These are phyloP conservation scores for Megaceryle alcyon DNA, from an alignment of 2,797 vertebrate genomes.

Conservation along the genomic window DNA sequence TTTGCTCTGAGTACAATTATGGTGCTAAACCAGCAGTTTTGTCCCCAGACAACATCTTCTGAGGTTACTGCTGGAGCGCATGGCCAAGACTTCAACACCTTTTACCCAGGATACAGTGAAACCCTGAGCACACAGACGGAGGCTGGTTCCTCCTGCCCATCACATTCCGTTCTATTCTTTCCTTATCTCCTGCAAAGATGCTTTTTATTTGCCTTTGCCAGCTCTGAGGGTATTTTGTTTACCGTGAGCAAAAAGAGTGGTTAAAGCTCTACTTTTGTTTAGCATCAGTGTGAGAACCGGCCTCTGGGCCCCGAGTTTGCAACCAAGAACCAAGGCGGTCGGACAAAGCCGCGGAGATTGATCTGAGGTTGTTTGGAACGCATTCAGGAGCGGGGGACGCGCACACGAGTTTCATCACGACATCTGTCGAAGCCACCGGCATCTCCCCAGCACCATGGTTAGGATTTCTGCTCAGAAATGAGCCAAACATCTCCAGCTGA, in stretches of 20 bases:
- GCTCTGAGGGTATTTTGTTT: fast-evolving
- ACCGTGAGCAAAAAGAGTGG: neutral
- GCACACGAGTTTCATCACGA: neutral
- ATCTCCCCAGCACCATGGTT: neutral
- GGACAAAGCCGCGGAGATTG: neutral
- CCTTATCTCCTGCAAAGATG: neutral
- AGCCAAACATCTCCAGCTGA: neutral
- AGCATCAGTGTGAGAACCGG: neutral
- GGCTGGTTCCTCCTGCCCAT: neutral
- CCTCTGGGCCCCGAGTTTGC: neutral
- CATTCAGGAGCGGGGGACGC: neutral
- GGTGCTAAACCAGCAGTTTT: neutral
- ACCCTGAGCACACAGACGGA: neutral
- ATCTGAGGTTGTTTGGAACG: neutral
- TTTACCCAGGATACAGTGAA: neutral
- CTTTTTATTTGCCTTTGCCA: neutral
- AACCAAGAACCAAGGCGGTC: neutral
- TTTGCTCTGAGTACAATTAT: neutral
- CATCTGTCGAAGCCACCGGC: neutral
- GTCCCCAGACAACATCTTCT: neutral
- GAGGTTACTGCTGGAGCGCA: neutral
- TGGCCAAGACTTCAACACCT: fast-evolving
- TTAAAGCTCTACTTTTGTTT: neutral
- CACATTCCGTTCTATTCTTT: neutral
- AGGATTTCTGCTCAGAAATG: neutral